These are phyloP conservation scores for Incurvaria masculella DNA, from an alignment of 2,888 invertebrate species.

Conservation along the genomic window DNA sequence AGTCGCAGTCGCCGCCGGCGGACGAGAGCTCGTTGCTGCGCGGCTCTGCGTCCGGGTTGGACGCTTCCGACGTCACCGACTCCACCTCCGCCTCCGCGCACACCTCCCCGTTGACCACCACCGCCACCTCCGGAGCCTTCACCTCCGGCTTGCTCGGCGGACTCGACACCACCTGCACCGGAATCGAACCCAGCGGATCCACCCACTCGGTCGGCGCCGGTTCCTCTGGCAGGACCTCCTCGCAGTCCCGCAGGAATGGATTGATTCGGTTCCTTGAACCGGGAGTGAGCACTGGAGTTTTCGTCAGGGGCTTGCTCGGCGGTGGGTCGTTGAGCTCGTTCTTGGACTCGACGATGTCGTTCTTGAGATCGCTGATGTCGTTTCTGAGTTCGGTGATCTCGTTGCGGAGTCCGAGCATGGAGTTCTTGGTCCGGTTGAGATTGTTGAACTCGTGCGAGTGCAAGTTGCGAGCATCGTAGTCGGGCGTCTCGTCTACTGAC, in stretches of 20 bases:
- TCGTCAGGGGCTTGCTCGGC: constrained; percentile 27
- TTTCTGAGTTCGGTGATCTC: constrained; percentile 46
- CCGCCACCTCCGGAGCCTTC: constrained; percentile 31
- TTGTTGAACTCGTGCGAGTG: constrained; percentile 29
- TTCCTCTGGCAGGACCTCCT: constrained; percentile 25
- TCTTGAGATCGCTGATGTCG: constrained; percentile 45
- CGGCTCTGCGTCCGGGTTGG: constrained; percentile 33
- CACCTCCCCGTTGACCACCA: constrained; percentile 20
- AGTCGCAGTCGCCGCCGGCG: constrained; percentile 51
- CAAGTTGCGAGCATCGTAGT: constrained; percentile 56
- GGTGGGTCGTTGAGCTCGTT: constrained; percentile 42
- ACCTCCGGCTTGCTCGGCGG: constrained; percentile 26
- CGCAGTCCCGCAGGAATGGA: constrained; percentile 60
- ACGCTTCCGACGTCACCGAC: constrained; percentile 44
- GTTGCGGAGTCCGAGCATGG: constrained; percentile 40
- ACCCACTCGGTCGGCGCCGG: constrained; percentile 23
- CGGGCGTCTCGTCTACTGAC: constrained; percentile 87
- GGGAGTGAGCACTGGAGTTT: constrained; percentile 42
- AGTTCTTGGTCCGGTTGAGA: constrained; percentile 38
- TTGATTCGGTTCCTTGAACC: constrained; percentile 54
- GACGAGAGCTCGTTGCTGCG: constrained; percentile 42
- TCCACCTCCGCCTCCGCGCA: constrained; percentile 38
- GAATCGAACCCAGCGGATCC: constrained; percentile 47
- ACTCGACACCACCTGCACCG: constrained; percentile 34
- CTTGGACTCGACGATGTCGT: constrained; percentile 48